Evolutionary conservation across 2,888 invertebrate genomes (phyloP).

Genomic region (Galeruca laticollis): DNA sequence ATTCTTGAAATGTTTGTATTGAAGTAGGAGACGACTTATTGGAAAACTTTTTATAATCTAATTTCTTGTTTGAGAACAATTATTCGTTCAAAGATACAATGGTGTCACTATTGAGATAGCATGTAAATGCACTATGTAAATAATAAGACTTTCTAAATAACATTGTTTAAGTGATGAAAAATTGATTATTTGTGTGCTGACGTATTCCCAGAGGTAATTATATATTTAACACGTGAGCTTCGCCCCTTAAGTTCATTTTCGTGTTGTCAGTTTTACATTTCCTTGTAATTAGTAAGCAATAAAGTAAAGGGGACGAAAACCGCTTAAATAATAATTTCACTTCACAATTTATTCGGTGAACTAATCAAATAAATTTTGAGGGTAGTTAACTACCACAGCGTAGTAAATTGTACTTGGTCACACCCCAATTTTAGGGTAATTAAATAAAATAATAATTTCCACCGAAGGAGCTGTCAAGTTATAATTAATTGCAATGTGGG

Average conservation of each 20-base stretch:
- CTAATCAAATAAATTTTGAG: neutral
- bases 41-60: too few relatives aligned
- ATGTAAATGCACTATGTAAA: too few relatives aligned
- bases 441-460: neutral
- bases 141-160: neutral
- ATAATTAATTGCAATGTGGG: constrained; percentile 1
- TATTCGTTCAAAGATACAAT: too few relatives aligned
- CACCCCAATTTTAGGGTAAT: neutral
- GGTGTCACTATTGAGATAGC: too few relatives aligned
- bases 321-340: constrained; percentile 4
- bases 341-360: neutral
- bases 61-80: too few relatives aligned
- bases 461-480: neutral
- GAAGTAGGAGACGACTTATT: too few relatives aligned
- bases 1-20: too few relatives aligned
- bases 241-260: constrained; percentile 14
- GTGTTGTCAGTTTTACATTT: constrained; percentile 12
- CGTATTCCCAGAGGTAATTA: constrained; percentile 12
- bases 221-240: constrained; percentile 14
- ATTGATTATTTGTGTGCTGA: constrained; percentile 11
- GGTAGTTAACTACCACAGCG: neutral
- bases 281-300: constrained; percentile 14
- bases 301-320: neutral
- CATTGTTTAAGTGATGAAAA: neutral
- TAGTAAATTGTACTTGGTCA: neutral